These are phyloP conservation scores for Meleagris gallopavo DNA, from an alignment of 2,113 vertebrate genomes.

Conservation along the genomic window DNA sequence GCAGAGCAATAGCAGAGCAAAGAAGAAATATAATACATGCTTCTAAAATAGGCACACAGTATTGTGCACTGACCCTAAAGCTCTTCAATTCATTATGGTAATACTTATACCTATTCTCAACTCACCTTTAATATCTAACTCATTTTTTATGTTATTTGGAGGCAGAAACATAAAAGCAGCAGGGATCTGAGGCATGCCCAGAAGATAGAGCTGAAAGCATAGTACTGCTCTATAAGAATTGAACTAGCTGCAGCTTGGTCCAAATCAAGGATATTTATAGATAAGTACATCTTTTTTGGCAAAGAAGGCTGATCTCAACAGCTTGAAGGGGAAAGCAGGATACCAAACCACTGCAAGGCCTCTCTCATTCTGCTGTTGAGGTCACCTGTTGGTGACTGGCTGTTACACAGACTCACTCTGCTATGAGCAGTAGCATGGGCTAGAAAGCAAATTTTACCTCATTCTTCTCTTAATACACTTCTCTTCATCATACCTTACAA, in stretches of 20 bases:
- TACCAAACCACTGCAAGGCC: not conserved
- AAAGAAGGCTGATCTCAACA: constrained; percentile 79
- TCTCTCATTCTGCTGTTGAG: constrained; percentile 78
- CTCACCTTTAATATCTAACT: constrained; percentile 1
- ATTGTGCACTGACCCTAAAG: not conserved
- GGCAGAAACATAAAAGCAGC: constrained; percentile 44
- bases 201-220: constrained; percentile 62
- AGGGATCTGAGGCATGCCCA: constrained; percentile 67
- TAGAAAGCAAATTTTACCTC: constrained; percentile 85
- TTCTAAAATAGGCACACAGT: not conserved
- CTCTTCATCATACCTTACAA: constrained; percentile 92
- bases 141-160: constrained; percentile 15
- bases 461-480: constrained; percentile 87
- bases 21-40: constrained; percentile 46
- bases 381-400: constrained; percentile 62
- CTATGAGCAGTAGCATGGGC: constrained; percentile 49
- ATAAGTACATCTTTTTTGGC: constrained; percentile 58
- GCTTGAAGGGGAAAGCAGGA: constrained; percentile 72
- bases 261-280: constrained; percentile 56
- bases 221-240: constrained; percentile 24
- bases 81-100: not conserved
- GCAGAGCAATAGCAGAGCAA: constrained; percentile 78
- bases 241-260: constrained; percentile 71
- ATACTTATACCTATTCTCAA: not conserved
- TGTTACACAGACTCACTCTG: constrained; percentile 52